Conservation (phyloP, 2,113 vertebrate genomes). For the Arothron firmamentum region DNA sequence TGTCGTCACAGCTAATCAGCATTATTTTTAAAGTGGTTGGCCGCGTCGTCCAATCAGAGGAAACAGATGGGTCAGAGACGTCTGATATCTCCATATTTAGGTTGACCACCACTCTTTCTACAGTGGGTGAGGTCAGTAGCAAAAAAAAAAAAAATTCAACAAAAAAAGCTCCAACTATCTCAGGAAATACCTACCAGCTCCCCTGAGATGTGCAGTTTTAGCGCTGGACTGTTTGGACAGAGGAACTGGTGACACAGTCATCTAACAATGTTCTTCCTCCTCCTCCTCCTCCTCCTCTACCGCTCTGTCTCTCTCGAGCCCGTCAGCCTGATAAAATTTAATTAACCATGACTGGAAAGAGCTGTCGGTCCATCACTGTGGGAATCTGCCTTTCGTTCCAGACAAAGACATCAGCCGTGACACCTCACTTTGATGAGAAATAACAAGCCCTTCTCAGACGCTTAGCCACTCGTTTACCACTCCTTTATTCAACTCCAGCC, state of each 20-base stretch:
- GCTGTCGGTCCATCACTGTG: slow-evolving; percentile 25
- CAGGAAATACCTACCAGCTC: slow-evolving; percentile 48
- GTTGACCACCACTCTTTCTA: slow-evolving; percentile 25
- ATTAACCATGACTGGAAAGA: slow-evolving; percentile 33
- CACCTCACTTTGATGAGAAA: slow-evolving; percentile 41
- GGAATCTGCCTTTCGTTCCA: slow-evolving; percentile 33
- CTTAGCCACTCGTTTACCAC: slow-evolving; percentile 32
- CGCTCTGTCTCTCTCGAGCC: slow-evolving; percentile 14
- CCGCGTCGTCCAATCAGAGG: slow-evolving; percentile 32
- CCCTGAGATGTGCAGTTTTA: slow-evolving; percentile 23
- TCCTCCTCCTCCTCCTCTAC: slow-evolving; percentile 1
- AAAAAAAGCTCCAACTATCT: slow-evolving; percentile 31
- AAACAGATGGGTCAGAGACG: slow-evolving; percentile 27
- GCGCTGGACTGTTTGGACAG: slow-evolving; percentile 21
- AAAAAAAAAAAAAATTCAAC: slow-evolving; percentile 16
- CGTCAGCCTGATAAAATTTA: slow-evolving; percentile 44
- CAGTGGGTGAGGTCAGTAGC: slow-evolving; percentile 37
- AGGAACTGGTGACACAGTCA: slow-evolving; percentile 30
- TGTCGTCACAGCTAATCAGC: slow-evolving; percentile 13
- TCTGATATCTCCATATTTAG: slow-evolving; percentile 45
- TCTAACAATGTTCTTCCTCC: slow-evolving; percentile 25
- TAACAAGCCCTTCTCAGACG: slow-evolving; percentile 24
- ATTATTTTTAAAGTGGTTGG: slow-evolving; percentile 34
- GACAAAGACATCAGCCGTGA: slow-evolving; percentile 44
- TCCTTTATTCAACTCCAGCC: slow-evolving; percentile 5